Evolutionary conservation across 2,888 invertebrate genomes (phyloP).

Genomic region (Drosophila colorata): DNA sequence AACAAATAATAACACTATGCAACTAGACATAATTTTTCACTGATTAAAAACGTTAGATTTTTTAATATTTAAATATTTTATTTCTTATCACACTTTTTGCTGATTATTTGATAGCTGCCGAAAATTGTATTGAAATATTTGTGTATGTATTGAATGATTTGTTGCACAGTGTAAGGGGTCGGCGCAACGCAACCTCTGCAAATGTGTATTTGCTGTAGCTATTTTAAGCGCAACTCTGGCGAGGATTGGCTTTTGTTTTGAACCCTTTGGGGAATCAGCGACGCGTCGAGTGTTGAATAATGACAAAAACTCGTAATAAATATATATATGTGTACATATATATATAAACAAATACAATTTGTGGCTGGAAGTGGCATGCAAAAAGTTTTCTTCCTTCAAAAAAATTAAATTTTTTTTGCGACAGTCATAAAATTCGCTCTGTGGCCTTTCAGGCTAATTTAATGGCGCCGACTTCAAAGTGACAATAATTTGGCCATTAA

Average conservation of each 20-base stretch:
- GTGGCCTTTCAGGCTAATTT: constrained; percentile 41
- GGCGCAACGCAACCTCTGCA: not conserved
- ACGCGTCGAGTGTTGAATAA: constrained; percentile 44
- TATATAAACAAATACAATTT: constrained; percentile 2
- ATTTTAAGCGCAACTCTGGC: constrained; percentile 30
- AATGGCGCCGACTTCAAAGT: constrained; percentile 77
- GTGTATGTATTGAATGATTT: not conserved
- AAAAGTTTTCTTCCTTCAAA: constrained; percentile 2
- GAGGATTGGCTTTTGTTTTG: constrained; percentile 40
- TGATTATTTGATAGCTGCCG: not conserved
- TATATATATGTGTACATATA: not conserved
- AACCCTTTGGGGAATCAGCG: constrained; percentile 29
- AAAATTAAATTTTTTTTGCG: constrained; percentile 9
- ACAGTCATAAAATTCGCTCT: constrained; percentile 29
- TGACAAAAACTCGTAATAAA: constrained; percentile 17
- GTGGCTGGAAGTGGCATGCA: not conserved
- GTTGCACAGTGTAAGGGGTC: constrained; percentile 18
- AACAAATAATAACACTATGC: constrained; percentile 1
- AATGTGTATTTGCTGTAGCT: constrained; percentile 22
- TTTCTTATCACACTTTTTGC: not conserved
- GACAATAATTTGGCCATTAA: constrained; percentile 75
- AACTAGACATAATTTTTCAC: not conserved
- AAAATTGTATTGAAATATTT: too few species aligned
- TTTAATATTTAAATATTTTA: not conserved
- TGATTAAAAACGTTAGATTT: not conserved